Base-by-base conservation (phyloP, 2,113 vertebrate species). In the Mixornis gularis region DNA sequence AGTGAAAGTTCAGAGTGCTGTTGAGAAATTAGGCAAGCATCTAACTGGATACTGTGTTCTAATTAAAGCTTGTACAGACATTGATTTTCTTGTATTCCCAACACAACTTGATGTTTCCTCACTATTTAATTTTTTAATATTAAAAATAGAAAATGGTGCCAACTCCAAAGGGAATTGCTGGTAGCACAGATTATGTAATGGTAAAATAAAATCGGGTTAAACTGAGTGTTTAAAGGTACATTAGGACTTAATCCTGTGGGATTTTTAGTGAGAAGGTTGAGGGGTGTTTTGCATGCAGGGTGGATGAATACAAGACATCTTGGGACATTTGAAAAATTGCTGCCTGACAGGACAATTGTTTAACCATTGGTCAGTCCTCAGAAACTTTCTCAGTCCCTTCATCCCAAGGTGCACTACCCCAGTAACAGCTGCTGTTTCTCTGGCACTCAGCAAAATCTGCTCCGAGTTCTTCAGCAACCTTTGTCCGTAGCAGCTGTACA, bases 11-110 rank as follows among this genome's bases (percentile, higher is more conserved):
- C 79, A 66, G 29, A 71, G 34, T 66, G 29, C 40, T 90, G 1
- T 10, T 81, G 89, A 86, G 87, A 92, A 85, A 74, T 52, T 10
- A 53, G 63, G 58, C 59, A 18, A 71, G 15, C 53, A 17, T 66
- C 70, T 85, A 34, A 36, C 51, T 82, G 73, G 78, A n/a, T 72
- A 55, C 29, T 30, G 43, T 21, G 34, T 62, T 80, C 94, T 93
- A 93, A 92, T 95, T 94, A 89, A 96, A 91, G 41, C 68, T 30
- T 56, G 41, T 53, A 41, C 55, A 91, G 92, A 77, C 84, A 82
- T 20, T 32, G 74, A 68, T 92, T 92, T 91, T 74, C 63, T 87
- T 87, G 55, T 93, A 85, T 91, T 95, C 94, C 94, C 92, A 91
- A 17, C 43, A 63, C 66, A 90, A 14, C 22, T 43, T 43, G 24